Evolutionary conservation across 1,140 invertebrate genomes (phyloP), one percentile per base, ranked within the genome.

Genomic region (Hydropsyche tenuis): DNA sequence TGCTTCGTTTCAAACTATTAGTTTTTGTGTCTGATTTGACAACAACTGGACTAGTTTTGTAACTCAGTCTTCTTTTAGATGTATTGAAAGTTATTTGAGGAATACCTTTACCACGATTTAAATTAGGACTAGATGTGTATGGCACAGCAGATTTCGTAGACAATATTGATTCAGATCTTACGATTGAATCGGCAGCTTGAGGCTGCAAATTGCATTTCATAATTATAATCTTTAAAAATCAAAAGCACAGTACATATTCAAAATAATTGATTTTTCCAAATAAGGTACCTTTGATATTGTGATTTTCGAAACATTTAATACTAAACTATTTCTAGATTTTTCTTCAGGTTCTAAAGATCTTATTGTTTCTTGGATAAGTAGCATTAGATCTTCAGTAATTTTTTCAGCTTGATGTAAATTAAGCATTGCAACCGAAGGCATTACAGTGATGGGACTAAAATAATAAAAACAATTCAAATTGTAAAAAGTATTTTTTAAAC

Each of bases 41-140:
- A 11, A 27, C 12, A 11, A 27, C 23, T 22, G 53, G 69, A 43
- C 25, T 48, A 16, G 51, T 63, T 75, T 65, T 70, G n/a, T 20
- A 72, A 37, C 20, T 75, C 48, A 30, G 53, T 48, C 30, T 22
- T 27, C 23, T 43, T 43, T 53, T 65, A 42, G 16, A 71, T 43
- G 1, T 22, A 27, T 7, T 43, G 53, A 3, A 51, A 20, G 3
- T 46, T 23, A 42, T 1, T 68, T 20, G 9, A 12, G 18, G 5
- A 1, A 56, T 22, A 11, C 56, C 72, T 46, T 65, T 51, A 3
- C 43, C 30, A 65, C 48, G 12, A 16, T 72, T 70, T 27, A 76
- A 66, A 68, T 76, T 76, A 11, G 75, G 75, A 76, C 75, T 76
- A 23, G 75, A 76, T 7, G 68, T 18, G 48, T 69, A 76, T 25